Evolutionary conservation across 2,797 vertebrate genomes (phyloP), one percentile per base, ranked within the genome.

Genomic region (Eupleurogrammus muticus): DNA sequence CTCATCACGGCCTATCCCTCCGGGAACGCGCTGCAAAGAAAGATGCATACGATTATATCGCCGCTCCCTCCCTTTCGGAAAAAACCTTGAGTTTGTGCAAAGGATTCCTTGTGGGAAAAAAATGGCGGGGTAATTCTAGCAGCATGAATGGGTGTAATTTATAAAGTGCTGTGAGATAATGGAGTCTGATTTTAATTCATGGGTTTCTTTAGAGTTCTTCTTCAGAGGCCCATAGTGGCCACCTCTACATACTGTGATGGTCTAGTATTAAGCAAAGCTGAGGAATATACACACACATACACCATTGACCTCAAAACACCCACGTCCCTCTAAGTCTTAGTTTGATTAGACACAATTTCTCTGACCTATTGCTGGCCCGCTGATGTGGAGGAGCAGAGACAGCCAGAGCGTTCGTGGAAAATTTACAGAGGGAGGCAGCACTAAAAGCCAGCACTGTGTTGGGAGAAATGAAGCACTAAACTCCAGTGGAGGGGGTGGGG

Each of bases 141-240:
- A 40, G 61, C 61, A 63, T 75, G 80, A 80, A 57, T 60, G 61
- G 68, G 36, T 83, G 51, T 53, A 68, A 79, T 51, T 80, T 75
- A 53, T 57, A 44, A 79, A 60, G 35, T 48, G 44, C 56, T 79
- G 76, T 60, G 59, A 64, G 63, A 85, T 81, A 81, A 80, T 70
- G 35, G 62, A 70, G 17, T 62, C 55, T 63, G 76, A 82, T 82
- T 67, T 70, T 78, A 68, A 82, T 82, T 86, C 68, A 89, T 76
- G 69, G 70, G 65, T 63, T 79, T 73, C 54, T n/a, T n/a, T n/a
- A n/a, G 9, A 21, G 21, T 64, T 80, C n/a, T 79, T 77, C 65
- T 80, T 83, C 17, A 34, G 54, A 78, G 71, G 49, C 19, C 5
- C 34, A 46, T 17, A 12, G 35, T 9, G 34, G 69, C 38, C 0